Evolutionary conservation across 35 echinoderm and acorn worm species (phyloP).

Genomic region (Apostichopus japonicus): DNA sequence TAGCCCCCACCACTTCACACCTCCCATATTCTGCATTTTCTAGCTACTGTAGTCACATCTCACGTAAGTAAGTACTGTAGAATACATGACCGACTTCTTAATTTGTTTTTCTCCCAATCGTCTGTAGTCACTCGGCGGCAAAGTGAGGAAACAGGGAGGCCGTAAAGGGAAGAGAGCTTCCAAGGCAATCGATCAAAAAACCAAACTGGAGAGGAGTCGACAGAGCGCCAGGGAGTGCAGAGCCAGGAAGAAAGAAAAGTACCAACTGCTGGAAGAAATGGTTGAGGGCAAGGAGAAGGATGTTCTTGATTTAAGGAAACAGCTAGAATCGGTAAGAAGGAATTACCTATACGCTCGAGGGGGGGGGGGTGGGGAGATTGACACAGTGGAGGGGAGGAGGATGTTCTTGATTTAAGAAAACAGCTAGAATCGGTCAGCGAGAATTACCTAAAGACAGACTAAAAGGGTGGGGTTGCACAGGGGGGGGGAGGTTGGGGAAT

Average conservation of each 20-base stretch:
- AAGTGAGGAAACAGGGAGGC: not conserved
- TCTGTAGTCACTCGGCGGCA: too few relatives aligned
- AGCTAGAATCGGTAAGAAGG: not conserved
- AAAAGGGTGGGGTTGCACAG: too few relatives aligned
- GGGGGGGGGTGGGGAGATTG: not conserved
- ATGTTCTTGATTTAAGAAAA: too few relatives aligned
- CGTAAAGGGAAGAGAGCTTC: conserved; percentile 73
- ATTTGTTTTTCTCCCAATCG: not conserved
- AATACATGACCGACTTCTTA: not conserved
- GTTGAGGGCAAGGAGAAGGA: conserved; percentile 58
- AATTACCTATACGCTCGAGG: not conserved
- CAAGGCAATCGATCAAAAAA: conserved; percentile 67
- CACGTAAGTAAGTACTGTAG: not conserved
- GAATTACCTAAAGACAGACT: not conserved
- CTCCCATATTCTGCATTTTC: too few relatives aligned
- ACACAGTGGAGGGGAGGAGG: too few relatives aligned
- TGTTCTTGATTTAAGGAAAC: not conserved
- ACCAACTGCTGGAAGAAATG: too few relatives aligned
- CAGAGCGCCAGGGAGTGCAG: too few relatives aligned
- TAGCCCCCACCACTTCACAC: too few relatives aligned
- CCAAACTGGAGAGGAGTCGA: too few relatives aligned
- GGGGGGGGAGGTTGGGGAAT: not conserved
- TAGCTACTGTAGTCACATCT: too few relatives aligned
- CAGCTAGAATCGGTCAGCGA: too few relatives aligned
- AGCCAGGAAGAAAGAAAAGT: too few relatives aligned